phyloP scores from a whole-genome alignment of 2,888 invertebrate species.

The Autographa gamma region DNA sequence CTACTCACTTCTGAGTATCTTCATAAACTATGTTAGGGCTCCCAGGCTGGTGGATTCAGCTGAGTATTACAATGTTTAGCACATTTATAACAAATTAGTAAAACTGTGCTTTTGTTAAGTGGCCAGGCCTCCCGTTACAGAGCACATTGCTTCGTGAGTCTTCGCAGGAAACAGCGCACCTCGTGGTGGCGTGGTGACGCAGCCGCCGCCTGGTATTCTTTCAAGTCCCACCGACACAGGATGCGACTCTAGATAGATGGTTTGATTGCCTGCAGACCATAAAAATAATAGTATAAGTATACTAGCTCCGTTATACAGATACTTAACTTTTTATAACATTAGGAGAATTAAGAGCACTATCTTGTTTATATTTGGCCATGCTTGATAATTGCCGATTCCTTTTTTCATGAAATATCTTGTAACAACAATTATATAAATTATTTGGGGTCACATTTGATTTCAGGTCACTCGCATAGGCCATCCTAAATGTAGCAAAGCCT shows the following conservation, averaged over 20 bases:
- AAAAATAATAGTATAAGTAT: background rate
- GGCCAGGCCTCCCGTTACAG: too few relatives aligned
- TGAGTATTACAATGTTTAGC: too few relatives aligned
- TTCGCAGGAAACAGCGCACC: background rate
- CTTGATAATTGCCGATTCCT: background rate
- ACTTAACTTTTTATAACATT: constrained; percentile 1
- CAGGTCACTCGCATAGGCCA: too few relatives aligned
- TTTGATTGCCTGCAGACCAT: background rate
- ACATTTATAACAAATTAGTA: too few relatives aligned
- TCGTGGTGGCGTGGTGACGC: background rate
- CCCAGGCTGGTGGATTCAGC: too few relatives aligned
- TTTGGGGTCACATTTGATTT: too few relatives aligned
- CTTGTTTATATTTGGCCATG: background rate
- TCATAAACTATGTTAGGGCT: too few relatives aligned
- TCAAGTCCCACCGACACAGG: background rate
- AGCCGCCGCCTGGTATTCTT: background rate
- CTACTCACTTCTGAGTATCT: too few relatives aligned
- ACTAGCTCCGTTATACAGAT: background rate
- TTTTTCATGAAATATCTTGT: background rate
- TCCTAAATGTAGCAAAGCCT: too few relatives aligned
- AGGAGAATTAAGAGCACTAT: background rate
- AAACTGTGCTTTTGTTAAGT: too few relatives aligned
- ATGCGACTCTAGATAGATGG: background rate
- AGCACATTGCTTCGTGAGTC: background rate
- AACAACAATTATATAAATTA: background rate